A percentile compares a stretch with the other conserved stretches of the same genome.
These are phyloP conservation scores for Fundulus diaphanus DNA, from an alignment of 2,797 vertebrate species.

Conservation along the genomic window DNA sequence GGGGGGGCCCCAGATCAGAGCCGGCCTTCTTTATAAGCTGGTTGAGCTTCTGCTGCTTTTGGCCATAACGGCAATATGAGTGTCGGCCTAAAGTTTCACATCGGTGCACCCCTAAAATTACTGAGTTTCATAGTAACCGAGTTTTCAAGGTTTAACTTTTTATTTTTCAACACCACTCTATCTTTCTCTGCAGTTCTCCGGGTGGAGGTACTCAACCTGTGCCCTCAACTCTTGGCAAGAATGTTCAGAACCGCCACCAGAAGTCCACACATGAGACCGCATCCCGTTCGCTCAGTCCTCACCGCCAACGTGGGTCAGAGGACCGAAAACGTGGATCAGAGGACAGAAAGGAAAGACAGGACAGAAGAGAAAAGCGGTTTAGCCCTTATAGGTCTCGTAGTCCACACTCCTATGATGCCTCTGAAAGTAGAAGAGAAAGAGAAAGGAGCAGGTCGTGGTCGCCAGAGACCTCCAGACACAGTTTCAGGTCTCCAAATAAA, in stretches of 20 bases:
- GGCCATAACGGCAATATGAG: no score
- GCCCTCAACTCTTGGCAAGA: not conserved
- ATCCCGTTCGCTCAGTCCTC: slow-evolving; percentile 43
- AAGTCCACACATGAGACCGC: slow-evolving; percentile 19
- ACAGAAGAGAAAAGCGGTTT: not conserved
- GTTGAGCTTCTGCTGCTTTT: no score
- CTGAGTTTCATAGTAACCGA: not conserved
- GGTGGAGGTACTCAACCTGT: slow-evolving; percentile 19
- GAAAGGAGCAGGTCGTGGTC: not conserved
- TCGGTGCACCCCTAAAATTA: not conserved
- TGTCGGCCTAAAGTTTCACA: not conserved
- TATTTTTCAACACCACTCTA: not conserved
- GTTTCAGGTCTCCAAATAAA: slow-evolving; percentile 45
- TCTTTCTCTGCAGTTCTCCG: slow-evolving; percentile 9
- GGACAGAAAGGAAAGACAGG: slow-evolving; percentile 27
- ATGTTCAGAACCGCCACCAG: slow-evolving; percentile 17
- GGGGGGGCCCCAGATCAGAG: no score
- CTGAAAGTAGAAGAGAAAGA: slow-evolving; percentile 9
- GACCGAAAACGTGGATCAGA: slow-evolving; percentile 69
- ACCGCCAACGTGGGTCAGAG: slow-evolving; percentile 69
- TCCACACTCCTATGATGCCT: slow-evolving; percentile 16
- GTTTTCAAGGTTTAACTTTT: not conserved
- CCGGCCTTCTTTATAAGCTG: no score
- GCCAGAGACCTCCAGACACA: slow-evolving; percentile 72
- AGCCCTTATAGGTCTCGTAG: slow-evolving; percentile 54